Evolutionary conservation across 2,797 vertebrate species (phyloP).

Genomic region (Alca torda): DNA sequence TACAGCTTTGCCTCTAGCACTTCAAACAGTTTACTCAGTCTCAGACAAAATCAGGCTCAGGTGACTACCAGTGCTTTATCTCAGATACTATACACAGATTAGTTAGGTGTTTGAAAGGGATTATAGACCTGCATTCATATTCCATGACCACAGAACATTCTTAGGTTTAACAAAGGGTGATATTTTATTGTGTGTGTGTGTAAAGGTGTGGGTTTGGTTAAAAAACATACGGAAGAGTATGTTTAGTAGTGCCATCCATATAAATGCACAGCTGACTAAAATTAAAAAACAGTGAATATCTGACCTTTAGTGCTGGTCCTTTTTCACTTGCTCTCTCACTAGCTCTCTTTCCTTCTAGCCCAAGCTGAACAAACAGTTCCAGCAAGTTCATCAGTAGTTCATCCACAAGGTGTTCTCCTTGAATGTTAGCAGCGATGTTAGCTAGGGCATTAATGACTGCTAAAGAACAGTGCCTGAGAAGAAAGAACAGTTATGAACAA

Average conservation of each 20-base stretch:
- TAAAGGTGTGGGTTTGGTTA: not conserved
- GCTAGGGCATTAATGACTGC: conserved; percentile 97
- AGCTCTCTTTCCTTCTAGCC: conserved; percentile 94
- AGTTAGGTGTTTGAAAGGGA: not conserved
- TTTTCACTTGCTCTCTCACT: conserved; percentile 96
- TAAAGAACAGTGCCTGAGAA: conserved; percentile 91
- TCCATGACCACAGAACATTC: not conserved
- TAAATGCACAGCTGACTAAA: not conserved
- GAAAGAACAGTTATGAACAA: not conserved
- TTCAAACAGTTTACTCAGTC: not conserved
- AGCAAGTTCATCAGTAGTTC: conserved; percentile 97
- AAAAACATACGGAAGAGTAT: not conserved
- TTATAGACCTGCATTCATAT: not conserved
- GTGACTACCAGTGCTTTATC: not conserved
- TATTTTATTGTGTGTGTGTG: not conserved
- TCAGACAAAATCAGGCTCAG: not conserved
- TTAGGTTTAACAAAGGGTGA: accelerated
- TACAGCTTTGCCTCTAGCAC: not conserved
- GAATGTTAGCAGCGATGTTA: conserved; percentile 96
- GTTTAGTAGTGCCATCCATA: not conserved
- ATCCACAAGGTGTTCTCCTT: conserved; percentile 92
- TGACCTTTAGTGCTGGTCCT: conserved; percentile 93
- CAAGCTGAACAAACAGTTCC: conserved; percentile 96
- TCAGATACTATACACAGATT: not conserved
- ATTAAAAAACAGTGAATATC: not conserved